These are phyloP conservation scores for Synanthedon tipuliformis DNA, from an alignment of 2,888 invertebrate species.

Conservation along the genomic window DNA sequence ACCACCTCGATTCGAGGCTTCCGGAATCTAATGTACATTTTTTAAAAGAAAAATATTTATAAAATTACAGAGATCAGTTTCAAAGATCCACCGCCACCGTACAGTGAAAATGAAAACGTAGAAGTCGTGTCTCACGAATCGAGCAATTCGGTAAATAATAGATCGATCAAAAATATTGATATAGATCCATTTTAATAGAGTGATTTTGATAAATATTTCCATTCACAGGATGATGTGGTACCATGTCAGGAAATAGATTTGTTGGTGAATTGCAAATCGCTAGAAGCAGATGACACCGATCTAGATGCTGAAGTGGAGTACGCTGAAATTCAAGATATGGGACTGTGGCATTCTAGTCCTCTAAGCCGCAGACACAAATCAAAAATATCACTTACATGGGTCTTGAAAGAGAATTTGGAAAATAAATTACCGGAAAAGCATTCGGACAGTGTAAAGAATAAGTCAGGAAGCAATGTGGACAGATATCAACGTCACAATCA, in stretches of 20 bases:
- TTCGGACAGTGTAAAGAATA: slow-evolving; percentile 23
- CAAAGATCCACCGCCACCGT: slow-evolving; percentile 57
- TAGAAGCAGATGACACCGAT: slow-evolving; percentile 22
- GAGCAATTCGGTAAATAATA: slow-evolving; percentile 8
- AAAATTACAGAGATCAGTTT: slow-evolving; percentile 39
- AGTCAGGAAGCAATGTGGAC: slow-evolving; percentile 21
- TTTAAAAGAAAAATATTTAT: too few relatives aligned
- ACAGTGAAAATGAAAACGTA: slow-evolving; percentile 39
- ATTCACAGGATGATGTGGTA: slow-evolving; percentile 29
- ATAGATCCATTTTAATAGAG: too few relatives aligned
- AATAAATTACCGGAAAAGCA: slow-evolving; percentile 34
- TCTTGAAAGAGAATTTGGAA: slow-evolving; percentile 74
- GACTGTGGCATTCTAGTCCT: slow-evolving; percentile 62
- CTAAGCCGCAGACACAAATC: slow-evolving; percentile 60
- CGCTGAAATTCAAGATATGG: slow-evolving; percentile 60
- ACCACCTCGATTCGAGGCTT: too few relatives aligned
- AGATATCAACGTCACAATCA: slow-evolving; percentile 24
- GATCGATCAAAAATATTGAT: too few relatives aligned
- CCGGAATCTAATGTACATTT: too few relatives aligned
- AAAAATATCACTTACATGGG: slow-evolving; percentile 82
- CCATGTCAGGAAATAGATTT: slow-evolving; percentile 51
- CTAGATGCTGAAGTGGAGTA: slow-evolving; percentile 40
- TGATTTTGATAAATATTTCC: background rate
- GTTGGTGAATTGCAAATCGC: slow-evolving; percentile 47
- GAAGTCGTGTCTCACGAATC: slow-evolving; percentile 14